These are phyloP conservation scores for Styela clava DNA, from an alignment of 23 tunicate genomes.

Conservation along the genomic window DNA sequence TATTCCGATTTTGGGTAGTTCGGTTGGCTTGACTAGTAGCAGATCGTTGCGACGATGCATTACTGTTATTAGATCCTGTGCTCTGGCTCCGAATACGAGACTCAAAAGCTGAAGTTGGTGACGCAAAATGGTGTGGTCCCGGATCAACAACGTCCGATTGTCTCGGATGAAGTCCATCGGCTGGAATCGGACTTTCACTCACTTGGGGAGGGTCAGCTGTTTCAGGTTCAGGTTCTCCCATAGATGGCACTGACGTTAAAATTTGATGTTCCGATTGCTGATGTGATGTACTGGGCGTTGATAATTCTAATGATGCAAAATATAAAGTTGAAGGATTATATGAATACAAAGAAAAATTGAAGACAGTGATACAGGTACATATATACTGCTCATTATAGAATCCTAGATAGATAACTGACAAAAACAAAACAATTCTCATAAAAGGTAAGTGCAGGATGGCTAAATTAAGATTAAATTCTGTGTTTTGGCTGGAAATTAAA, in stretches of 20 bases:
- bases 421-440: too few relatives aligned
- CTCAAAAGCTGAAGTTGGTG: conserved; percentile 23
- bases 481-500: too few relatives aligned
- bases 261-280: not conserved
- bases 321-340: too few relatives aligned
- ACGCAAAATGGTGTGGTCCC: not conserved
- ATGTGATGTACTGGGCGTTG: not conserved
- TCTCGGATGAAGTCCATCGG: conserved; percentile 12
- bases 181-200: conserved; percentile 18
- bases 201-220: not conserved
- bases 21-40: conserved; percentile 17
- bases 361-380: too few relatives aligned
- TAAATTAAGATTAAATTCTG: too few relatives aligned
- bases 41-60: conserved; percentile 25
- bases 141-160: conserved; percentile 1
- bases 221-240: not conserved
- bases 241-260: not conserved
- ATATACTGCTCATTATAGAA: too few relatives aligned
- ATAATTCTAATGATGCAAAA: too few relatives aligned
- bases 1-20: conserved; percentile 4
- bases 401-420: too few relatives aligned
- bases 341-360: too few relatives aligned
- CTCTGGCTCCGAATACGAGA: conserved; percentile 30
- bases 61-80: conserved; percentile 28
- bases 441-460: too few relatives aligned